phyloP scores from a whole-genome alignment of 2,113 vertebrate genomes.

The Nothoprocta perdicaria region DNA sequence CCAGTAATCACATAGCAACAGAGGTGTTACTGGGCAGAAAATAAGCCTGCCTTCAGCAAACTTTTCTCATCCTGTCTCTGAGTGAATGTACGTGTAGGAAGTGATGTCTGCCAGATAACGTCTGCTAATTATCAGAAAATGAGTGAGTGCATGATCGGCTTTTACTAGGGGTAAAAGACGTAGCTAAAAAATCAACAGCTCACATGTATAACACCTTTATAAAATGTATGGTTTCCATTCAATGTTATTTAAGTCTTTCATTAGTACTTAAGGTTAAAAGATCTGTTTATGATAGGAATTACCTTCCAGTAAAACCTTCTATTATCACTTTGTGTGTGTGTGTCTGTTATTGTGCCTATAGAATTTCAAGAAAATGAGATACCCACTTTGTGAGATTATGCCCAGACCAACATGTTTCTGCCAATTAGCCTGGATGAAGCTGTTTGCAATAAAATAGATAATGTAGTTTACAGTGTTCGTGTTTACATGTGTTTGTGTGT shows the following conservation, averaged over 20 bases:
- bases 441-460: neutral
- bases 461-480: neutral
- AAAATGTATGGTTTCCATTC: neutral
- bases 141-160: neutral
- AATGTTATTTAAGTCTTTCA: neutral
- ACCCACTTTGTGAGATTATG: neutral
- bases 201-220: neutral
- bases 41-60: conserved; percentile 69
- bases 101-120: conserved; percentile 66
- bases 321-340: neutral
- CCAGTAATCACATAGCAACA: conserved; percentile 72
- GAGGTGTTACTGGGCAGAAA: conserved; percentile 66
- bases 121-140: conserved; percentile 66
- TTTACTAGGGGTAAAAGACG: neutral
- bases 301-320: neutral
- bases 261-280: neutral
- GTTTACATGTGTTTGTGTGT: neutral
- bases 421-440: neutral
- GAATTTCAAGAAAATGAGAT: conserved; percentile 8
- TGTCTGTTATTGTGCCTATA: neutral
- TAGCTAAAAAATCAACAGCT: conserved; percentile 13
- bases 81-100: conserved; percentile 68
- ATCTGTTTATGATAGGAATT: neutral
- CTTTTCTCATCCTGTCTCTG: conserved; percentile 70
- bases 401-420: neutral